These are phyloP conservation scores for Microplitis deprimator DNA, from an alignment of 2,888 invertebrate species.

Conservation along the genomic window DNA sequence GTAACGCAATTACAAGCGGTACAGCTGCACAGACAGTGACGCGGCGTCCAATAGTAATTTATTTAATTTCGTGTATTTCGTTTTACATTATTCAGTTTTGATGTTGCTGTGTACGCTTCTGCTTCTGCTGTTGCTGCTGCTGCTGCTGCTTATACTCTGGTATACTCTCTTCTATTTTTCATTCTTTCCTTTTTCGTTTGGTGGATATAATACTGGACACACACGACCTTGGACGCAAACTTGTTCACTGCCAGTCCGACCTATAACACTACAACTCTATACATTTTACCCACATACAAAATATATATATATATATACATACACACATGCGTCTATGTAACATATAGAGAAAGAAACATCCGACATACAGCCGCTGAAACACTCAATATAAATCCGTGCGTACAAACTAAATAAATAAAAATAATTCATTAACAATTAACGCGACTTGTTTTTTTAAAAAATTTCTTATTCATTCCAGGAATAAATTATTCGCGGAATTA, in stretches of 20 bases:
- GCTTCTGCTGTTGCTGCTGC: neutral
- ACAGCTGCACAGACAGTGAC: conserved; percentile 50
- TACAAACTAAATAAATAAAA: neutral
- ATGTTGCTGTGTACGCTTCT: conserved; percentile 3
- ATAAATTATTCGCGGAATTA: neutral
- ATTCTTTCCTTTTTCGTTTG: conserved; percentile 27
- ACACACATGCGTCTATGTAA: neutral
- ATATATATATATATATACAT: neutral
- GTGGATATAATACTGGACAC: conserved; percentile 25
- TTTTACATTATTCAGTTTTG: neutral
- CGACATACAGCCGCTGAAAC: neutral
- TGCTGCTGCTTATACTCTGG: conserved; percentile 19
- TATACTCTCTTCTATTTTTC: conserved; percentile 32
- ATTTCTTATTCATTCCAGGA: neutral
- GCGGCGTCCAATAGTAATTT: conserved; percentile 21
- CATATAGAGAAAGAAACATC: neutral
- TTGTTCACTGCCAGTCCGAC: conserved; percentile 38
- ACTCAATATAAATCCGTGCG: neutral
- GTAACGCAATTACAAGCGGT: conserved; percentile 45
- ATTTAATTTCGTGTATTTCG: conserved; percentile 15
- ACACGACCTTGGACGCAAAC: conserved; percentile 43
- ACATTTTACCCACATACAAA: neutral
- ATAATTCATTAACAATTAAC: neutral
- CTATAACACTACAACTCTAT: conserved; percentile 19
- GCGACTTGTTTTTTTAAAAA: neutral